A percentile compares a stretch with the other conserved stretches of the same genome.
Conservation (phyloP, 2,113 vertebrate genomes). For the Poeciliopsis retropinna region DNA sequence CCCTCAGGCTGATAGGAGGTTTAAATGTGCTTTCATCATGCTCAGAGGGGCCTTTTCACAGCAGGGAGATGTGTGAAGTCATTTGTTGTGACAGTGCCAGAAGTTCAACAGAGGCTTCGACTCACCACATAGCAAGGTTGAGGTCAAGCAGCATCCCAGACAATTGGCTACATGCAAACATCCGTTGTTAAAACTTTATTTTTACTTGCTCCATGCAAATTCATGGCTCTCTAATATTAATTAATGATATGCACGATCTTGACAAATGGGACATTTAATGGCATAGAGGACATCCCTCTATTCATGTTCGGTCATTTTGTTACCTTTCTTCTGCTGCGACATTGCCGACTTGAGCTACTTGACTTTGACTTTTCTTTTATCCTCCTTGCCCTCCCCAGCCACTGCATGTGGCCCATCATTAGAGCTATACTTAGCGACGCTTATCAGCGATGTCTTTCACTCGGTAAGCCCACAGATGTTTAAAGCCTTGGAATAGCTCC, state of each 20-base stretch:
- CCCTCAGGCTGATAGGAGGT: slow-evolving; percentile 44
- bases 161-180: background rate
- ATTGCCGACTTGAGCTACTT: slow-evolving; percentile 8
- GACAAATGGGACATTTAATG: background rate
- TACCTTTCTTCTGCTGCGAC: slow-evolving; percentile 13
- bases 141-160: background rate
- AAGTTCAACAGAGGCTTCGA: slow-evolving; percentile 5
- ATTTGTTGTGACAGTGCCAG: slow-evolving; percentile 23
- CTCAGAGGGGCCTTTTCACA: slow-evolving; percentile 2
- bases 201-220: background rate
- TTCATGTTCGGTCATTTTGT: background rate
- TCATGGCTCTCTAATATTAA: background rate
- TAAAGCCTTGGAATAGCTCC: slow-evolving; percentile 50
- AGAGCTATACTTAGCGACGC: slow-evolving; percentile 63
- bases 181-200: background rate
- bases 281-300: background rate
- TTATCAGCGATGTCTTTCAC: slow-evolving; percentile 60
- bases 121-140: slow-evolving; percentile 3
- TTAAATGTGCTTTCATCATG: background rate
- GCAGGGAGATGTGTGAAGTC: slow-evolving; percentile 30
- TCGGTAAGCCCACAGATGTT: slow-evolving; percentile 56
- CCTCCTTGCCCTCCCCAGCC: slow-evolving; percentile 41
- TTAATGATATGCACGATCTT: background rate
- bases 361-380: slow-evolving; percentile 65
- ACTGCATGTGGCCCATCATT: slow-evolving; percentile 59